Percentiles rank a stretch among this genome's conserved stretches.
These are phyloP conservation scores for Lathronympha strigana DNA, from an alignment of 2,888 invertebrate genomes.

Conservation along the genomic window DNA sequence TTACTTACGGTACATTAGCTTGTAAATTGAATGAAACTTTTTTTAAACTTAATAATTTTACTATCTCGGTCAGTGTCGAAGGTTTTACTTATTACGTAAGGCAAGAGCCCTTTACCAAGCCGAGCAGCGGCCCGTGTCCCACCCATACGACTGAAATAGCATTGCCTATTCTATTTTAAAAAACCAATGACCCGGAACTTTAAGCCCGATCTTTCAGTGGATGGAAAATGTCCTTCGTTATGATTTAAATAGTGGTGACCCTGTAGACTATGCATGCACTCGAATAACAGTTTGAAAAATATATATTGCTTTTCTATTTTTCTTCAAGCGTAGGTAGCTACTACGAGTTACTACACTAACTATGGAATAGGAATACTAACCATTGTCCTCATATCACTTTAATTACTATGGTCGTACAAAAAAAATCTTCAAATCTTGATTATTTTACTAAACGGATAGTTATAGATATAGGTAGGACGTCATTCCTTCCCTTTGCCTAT, in stretches of 20 bases:
- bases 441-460: too few species aligned
- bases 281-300: too few species aligned
- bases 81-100: conserved; percentile 4
- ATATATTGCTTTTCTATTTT: too few species aligned
- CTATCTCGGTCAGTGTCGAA: conserved; percentile 15
- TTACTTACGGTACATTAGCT: not conserved
- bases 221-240: not conserved
- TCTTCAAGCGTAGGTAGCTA: too few species aligned
- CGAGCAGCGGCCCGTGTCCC: conserved; percentile 15
- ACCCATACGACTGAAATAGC: conserved; percentile 30
- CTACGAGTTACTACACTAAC: too few species aligned
- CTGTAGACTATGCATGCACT: too few species aligned
- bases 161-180: conserved; percentile 34
- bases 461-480: too few species aligned
- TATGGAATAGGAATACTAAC: too few species aligned
- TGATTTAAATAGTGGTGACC: not conserved
- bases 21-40: not conserved
- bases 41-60: not conserved
- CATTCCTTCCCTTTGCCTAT: too few species aligned
- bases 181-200: conserved; percentile 20
- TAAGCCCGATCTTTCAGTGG: conserved; percentile 4
- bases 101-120: conserved; percentile 19
- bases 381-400: too few species aligned
- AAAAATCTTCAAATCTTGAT: too few species aligned
- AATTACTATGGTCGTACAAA: too few species aligned